Conservation (phyloP, 1,140 invertebrate species). For the Onthophagus taurus region DNA sequence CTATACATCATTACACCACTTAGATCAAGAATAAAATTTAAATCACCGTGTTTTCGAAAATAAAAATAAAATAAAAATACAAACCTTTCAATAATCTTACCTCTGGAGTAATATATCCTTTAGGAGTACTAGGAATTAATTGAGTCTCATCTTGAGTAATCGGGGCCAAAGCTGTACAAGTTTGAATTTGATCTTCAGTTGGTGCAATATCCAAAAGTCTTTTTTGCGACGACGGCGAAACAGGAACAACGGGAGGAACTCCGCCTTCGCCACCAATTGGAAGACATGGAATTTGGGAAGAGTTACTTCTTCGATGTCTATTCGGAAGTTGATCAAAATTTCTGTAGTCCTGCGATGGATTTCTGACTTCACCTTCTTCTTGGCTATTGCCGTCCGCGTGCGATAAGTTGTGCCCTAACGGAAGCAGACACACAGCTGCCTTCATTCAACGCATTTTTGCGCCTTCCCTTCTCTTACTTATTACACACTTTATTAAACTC, state of each 20-base stretch:
- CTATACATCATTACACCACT: too few relatives aligned
- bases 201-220: slow-evolving; percentile 36
- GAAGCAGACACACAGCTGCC: slow-evolving; percentile 21
- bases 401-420: slow-evolving; percentile 79
- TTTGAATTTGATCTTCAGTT: slow-evolving; percentile 21
- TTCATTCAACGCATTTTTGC: too few relatives aligned
- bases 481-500: too few relatives aligned
- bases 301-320: slow-evolving; percentile 51
- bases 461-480: too few relatives aligned
- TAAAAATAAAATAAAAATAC: neutral
- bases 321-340: slow-evolving; percentile 69
- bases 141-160: slow-evolving; percentile 35
- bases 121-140: slow-evolving; percentile 28
- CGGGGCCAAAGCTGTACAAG: slow-evolving; percentile 20
- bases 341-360: slow-evolving; percentile 67
- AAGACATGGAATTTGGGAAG: slow-evolving; percentile 49
- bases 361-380: slow-evolving; percentile 57
- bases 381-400: slow-evolving; percentile 79
- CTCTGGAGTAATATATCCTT: slow-evolving; percentile 33
- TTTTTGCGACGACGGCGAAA: slow-evolving; percentile 35
- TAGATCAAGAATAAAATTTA: too few relatives aligned
- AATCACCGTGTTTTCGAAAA: too few relatives aligned
- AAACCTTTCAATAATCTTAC: slow-evolving; percentile 26
- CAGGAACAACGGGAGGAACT: slow-evolving; percentile 40
- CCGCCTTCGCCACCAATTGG: slow-evolving; percentile 40